These are phyloP conservation scores for Drosophila melanica DNA, from an alignment of 1,140 invertebrate species.

Conservation along the genomic window DNA sequence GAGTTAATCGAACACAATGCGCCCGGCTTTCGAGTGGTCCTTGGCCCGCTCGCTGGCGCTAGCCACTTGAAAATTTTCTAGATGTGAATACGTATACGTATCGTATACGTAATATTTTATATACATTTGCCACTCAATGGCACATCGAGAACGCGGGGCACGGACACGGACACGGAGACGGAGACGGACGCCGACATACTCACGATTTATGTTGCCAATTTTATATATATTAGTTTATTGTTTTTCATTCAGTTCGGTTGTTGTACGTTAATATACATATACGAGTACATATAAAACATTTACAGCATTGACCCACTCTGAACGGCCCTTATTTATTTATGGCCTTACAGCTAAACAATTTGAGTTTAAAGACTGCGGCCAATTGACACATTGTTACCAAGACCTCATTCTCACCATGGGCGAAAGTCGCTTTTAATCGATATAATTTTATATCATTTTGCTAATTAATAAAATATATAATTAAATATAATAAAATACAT, in stretches of 20 bases:
- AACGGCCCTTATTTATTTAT: conserved; percentile 29
- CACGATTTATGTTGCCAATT: conserved; percentile 68
- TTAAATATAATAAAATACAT: too few species aligned
- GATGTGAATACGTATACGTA: conserved; percentile 12
- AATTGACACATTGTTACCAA: conserved; percentile 1
- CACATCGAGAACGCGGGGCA: neutral
- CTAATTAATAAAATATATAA: too few species aligned
- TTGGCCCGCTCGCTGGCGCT: neutral
- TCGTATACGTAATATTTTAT: conserved; percentile 44
- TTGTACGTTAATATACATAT: conserved; percentile 12
- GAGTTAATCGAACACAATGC: conserved; percentile 79
- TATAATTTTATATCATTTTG: too few species aligned
- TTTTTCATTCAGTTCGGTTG: conserved; percentile 53
- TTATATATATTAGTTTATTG: conserved; percentile 71
- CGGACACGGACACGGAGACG: neutral
- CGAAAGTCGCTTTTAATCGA: neutral
- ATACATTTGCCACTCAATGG: conserved; percentile 12
- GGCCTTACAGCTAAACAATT: conserved; percentile 22
- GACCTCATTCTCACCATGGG: neutral
- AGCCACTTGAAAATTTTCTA: conserved; percentile 31
- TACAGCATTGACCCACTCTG: conserved; percentile 22
- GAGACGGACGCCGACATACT: neutral
- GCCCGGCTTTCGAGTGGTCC: conserved; percentile 40
- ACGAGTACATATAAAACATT: conserved; percentile 29
- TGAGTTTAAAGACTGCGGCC: conserved; percentile 16